Conservation (phyloP, 1,140 invertebrate species). For the Drosophila nikananu region DNA sequence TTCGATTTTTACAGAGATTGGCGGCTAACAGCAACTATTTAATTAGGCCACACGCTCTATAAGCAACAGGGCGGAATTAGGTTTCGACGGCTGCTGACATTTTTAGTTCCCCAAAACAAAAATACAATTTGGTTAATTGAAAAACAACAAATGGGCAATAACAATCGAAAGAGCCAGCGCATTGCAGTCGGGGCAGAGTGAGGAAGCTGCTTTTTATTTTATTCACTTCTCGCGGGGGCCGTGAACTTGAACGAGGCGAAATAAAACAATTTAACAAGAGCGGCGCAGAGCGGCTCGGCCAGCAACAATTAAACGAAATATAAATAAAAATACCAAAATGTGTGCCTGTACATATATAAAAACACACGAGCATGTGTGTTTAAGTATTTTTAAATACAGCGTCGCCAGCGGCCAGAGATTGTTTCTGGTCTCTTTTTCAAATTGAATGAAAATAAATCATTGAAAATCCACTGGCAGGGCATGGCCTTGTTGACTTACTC, state of each 20-base stretch:
- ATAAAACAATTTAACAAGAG: slow-evolving; percentile 78
- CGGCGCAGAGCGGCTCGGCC: slow-evolving; percentile 51
- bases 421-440: slow-evolving; percentile 62
- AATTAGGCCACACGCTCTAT: slow-evolving; percentile 46
- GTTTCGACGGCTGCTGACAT: slow-evolving; percentile 39
- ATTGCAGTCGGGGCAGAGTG: slow-evolving; percentile 34
- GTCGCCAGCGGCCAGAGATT: slow-evolving; percentile 37
- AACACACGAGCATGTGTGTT: slow-evolving; percentile 16
- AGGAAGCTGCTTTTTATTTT: slow-evolving; percentile 53
- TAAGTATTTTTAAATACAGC: slow-evolving; percentile 70
- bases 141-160: slow-evolving; percentile 48
- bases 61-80: slow-evolving; percentile 47
- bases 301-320: slow-evolving; percentile 76
- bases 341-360: slow-evolving; percentile 37
- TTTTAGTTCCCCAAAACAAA: slow-evolving; percentile 37
- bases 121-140: slow-evolving; percentile 74
- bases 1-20: slow-evolving; percentile 43
- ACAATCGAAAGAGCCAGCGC: slow-evolving; percentile 32
- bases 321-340: slow-evolving; percentile 49
- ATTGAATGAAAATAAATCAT: slow-evolving; percentile 70
- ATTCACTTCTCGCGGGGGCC: slow-evolving; percentile 58
- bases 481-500: slow-evolving; percentile 45
- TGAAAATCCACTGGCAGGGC: slow-evolving; percentile 44
- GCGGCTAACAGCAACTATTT: slow-evolving; percentile 12
- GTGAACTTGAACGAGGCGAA: slow-evolving; percentile 74